Conservation (phyloP, 2,113 vertebrate species). For the Nesoenas mayeri region DNA sequence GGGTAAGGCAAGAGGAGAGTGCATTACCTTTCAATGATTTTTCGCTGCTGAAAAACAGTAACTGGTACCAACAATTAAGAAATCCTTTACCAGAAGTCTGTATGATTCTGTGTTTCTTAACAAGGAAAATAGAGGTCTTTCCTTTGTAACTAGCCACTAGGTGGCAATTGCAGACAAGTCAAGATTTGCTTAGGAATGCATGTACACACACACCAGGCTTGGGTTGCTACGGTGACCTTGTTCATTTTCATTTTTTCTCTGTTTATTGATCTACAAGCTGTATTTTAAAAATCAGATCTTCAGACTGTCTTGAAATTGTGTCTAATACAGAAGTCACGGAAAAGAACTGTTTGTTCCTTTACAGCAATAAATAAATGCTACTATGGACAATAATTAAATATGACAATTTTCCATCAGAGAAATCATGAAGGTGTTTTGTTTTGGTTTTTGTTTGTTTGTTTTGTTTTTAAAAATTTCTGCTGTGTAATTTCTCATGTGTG, state of each 20-base stretch:
- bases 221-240: background rate
- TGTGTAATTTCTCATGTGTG: background rate
- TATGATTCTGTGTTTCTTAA: background rate
- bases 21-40: background rate
- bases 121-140: background rate
- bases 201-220: background rate
- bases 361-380: background rate
- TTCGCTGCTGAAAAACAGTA: background rate
- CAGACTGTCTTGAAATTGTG: background rate
- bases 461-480: background rate
- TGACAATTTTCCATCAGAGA: background rate
- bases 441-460: background rate
- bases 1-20: background rate
- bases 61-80: background rate
- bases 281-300: background rate
- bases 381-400: background rate
- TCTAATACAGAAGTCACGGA: background rate
- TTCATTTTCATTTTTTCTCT: background rate
- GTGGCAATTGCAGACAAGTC: conserved; percentile 59
- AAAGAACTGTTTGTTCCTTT: background rate
- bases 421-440: background rate
- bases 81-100: background rate
- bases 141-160: conserved; percentile 42
- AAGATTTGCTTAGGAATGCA: background rate
- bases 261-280: background rate